Conservation (phyloP, 2,888 invertebrate species). For the Vandiemenella viatica region DNA sequence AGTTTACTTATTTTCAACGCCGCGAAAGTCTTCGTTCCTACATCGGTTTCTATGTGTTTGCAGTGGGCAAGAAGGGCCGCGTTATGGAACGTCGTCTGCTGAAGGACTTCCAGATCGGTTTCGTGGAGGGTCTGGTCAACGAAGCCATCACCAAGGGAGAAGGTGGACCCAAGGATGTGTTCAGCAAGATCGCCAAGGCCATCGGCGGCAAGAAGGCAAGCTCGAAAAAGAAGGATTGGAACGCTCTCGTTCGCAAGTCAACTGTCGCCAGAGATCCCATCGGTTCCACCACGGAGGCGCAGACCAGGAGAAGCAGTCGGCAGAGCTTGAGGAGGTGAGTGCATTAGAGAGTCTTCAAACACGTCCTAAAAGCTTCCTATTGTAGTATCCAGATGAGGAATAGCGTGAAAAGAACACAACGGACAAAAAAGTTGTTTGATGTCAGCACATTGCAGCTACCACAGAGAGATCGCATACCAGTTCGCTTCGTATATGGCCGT, state of each 20-base stretch:
- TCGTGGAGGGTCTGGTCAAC: slow-evolving; percentile 65
- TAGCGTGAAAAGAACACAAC: too few species aligned
- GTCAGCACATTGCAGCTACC: too few species aligned
- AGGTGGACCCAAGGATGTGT: slow-evolving; percentile 51
- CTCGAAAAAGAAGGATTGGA: slow-evolving; percentile 50
- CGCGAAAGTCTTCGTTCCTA: too few species aligned
- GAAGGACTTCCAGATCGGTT: slow-evolving; percentile 82
- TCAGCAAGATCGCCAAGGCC: slow-evolving; percentile 67
- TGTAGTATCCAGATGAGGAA: too few species aligned
- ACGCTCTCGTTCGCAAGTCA: slow-evolving; percentile 54
- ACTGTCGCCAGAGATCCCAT: slow-evolving; percentile 59
- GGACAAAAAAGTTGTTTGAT: too few species aligned
- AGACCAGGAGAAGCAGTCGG: slow-evolving; percentile 43
- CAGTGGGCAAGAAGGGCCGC: slow-evolving; percentile 68
- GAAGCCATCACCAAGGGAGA: slow-evolving; percentile 53
- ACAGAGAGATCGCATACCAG: too few species aligned
- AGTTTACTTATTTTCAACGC: too few species aligned
- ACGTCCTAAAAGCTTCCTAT: too few species aligned
- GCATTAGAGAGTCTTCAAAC: too few species aligned
- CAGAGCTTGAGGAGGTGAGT: slow-evolving; percentile 44
- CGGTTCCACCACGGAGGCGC: slow-evolving; percentile 55
- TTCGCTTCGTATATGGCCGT: too few species aligned
- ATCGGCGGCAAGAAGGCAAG: slow-evolving; percentile 45
- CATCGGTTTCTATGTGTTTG: too few species aligned
- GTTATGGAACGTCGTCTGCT: slow-evolving; percentile 73